Percentiles rank a stretch among this genome's conserved stretches.
Conservation (phyloP, 2,888 invertebrate species). For the Philereme vetulata region DNA sequence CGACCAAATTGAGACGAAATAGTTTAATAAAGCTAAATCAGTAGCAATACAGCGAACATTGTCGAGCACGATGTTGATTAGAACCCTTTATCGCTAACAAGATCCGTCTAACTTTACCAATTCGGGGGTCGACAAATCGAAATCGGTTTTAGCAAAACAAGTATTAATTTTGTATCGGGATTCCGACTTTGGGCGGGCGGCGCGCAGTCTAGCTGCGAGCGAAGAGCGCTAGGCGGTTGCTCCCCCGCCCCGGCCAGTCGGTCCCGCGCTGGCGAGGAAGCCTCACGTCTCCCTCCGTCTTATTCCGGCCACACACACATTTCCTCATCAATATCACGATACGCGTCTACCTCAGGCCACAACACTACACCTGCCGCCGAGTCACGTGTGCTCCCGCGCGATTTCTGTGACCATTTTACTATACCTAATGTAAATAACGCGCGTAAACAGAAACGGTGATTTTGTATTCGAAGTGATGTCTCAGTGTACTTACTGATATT, state of each 20-base stretch:
- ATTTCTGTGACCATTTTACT: slow-evolving; percentile 38
- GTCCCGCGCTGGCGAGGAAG: slow-evolving; percentile 61
- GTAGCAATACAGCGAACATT: slow-evolving; percentile 47
- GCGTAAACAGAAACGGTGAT: slow-evolving; percentile 56
- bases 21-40: slow-evolving; percentile 30
- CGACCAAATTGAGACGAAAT: slow-evolving; percentile 26
- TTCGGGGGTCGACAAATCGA: slow-evolving; percentile 81
- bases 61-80: slow-evolving; percentile 65
- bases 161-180: slow-evolving; percentile 82
- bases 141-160: slow-evolving; percentile 82
- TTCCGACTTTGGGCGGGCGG: slow-evolving; percentile 64
- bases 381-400: slow-evolving; percentile 42
- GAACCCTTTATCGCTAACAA: slow-evolving; percentile 81
- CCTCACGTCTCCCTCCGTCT: slow-evolving; percentile 55
- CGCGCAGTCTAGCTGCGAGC: slow-evolving; percentile 61
- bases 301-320: slow-evolving; percentile 45
- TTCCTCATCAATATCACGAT: slow-evolving; percentile 57
- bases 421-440: slow-evolving; percentile 45
- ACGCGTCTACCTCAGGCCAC: slow-evolving; percentile 47
- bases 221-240: slow-evolving; percentile 24
- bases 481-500: slow-evolving; percentile 59
- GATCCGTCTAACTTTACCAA: slow-evolving; percentile 79
- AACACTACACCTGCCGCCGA: slow-evolving; percentile 41
- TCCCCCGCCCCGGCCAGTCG: slow-evolving; percentile 74
- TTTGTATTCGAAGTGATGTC: slow-evolving; percentile 53